phyloP scores from a whole-genome alignment of 1,140 invertebrate species.

The Meloidogyne exigua region DNA sequence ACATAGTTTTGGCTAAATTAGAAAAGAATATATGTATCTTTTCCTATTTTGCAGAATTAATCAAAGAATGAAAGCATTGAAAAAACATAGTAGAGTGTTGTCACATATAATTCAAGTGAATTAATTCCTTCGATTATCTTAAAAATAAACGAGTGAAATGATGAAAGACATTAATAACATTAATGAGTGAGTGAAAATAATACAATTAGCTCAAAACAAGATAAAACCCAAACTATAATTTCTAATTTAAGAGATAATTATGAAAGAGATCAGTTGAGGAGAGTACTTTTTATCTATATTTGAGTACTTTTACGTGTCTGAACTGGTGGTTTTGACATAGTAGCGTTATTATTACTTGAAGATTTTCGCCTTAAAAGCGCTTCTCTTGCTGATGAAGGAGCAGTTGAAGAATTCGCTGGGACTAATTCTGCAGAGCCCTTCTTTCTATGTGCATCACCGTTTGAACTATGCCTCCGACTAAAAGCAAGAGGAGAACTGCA shows the following conservation, averaged over 20 bases:
- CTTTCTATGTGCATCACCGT: neutral
- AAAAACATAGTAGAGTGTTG: neutral
- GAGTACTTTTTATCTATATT: conserved; percentile 9
- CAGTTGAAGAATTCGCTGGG: neutral
- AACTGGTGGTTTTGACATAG: conserved; percentile 19
- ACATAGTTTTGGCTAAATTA: neutral
- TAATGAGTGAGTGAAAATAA: too few relatives aligned
- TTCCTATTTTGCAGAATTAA: neutral
- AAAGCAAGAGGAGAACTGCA: conserved; percentile 23
- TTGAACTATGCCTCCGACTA: conserved; percentile 19
- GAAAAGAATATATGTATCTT: neutral
- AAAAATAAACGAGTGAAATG: neutral
- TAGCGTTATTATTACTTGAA: conserved; percentile 7
- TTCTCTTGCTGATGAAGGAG: neutral
- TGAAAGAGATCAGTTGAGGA: neutral
- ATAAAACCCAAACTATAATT: too few relatives aligned
- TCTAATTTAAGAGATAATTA: too few relatives aligned
- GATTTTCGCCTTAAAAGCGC: conserved; percentile 15
- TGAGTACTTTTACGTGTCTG: conserved; percentile 26
- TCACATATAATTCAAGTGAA: neutral
- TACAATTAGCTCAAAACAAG: too few relatives aligned
- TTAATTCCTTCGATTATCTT: neutral
- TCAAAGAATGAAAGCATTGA: neutral
- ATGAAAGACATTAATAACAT: neutral
- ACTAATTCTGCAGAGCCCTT: neutral